Percentiles rank a stretch among this genome's conserved stretches.
Conservation (phyloP, 2,888 invertebrate species). For the Drosophila aldrichi region DNA sequence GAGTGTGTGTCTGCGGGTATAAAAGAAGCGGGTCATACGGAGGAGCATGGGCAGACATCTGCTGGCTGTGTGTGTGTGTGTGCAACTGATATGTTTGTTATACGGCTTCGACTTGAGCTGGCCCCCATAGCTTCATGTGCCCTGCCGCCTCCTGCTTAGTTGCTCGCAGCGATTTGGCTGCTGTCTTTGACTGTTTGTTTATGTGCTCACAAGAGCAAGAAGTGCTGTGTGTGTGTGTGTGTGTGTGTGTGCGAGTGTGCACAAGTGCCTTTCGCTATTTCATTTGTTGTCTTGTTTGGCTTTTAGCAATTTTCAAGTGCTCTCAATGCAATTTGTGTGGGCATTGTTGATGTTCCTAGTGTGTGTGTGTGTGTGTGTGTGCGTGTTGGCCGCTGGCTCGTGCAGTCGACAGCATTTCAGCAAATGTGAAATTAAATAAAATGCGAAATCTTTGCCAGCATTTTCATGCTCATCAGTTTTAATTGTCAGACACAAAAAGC, state of each 20-base stretch:
- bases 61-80: constrained; percentile 39
- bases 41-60: neutral
- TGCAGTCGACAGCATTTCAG: constrained; percentile 73
- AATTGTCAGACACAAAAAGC: constrained; percentile 77
- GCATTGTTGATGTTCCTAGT: constrained; percentile 54
- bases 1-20: constrained; percentile 13
- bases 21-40: constrained; percentile 30
- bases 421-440: constrained; percentile 77
- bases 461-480: constrained; percentile 74
- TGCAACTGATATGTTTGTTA: constrained; percentile 81
- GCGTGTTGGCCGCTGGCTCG: constrained; percentile 42
- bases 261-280: constrained; percentile 81
- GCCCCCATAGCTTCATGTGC: constrained; percentile 18
- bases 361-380: neutral
- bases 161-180: constrained; percentile 67
- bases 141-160: neutral
- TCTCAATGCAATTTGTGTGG: constrained; percentile 81
- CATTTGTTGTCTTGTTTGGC: constrained; percentile 82
- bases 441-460: constrained; percentile 73
- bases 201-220: constrained; percentile 73
- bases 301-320: constrained; percentile 82
- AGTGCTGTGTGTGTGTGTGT: constrained; percentile 41
- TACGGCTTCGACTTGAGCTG: constrained; percentile 67
- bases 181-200: constrained; percentile 75
- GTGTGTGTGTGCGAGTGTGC: constrained; percentile 45